Conservation (phyloP, 1,140 invertebrate species). For the Drosophila willistoni region DNA sequence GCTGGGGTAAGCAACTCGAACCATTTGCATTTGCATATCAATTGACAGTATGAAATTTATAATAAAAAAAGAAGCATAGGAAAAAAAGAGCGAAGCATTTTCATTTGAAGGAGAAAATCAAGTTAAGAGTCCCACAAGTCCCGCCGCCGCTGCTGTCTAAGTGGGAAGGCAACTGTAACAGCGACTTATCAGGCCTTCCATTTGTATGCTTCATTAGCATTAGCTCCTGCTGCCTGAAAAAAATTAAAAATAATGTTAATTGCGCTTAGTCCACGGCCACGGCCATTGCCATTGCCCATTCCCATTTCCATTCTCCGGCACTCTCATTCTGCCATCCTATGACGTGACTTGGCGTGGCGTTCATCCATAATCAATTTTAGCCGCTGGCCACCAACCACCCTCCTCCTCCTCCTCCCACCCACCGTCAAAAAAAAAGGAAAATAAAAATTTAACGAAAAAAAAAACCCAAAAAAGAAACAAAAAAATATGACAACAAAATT, state of each 20-base stretch:
- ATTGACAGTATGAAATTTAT: conserved; percentile 51
- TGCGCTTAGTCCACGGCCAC: conserved; percentile 49
- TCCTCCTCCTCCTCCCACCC: not conserved
- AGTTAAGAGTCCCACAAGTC: conserved; percentile 64
- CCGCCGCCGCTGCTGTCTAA: conserved; percentile 28
- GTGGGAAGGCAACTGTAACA: not conserved
- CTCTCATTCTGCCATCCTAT: not conserved
- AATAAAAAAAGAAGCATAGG: conserved; percentile 69
- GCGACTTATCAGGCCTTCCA: conserved; percentile 40
- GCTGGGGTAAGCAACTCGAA: not conserved
- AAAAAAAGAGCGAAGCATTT: conserved; percentile 21
- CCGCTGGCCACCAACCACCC: conserved; percentile 55
- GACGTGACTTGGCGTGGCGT: conserved; percentile 31
- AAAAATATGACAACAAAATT: conserved; percentile 81
- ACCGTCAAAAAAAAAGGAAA: conserved; percentile 22
- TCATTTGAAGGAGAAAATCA: conserved; percentile 69
- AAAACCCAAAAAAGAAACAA: conserved; percentile 22
- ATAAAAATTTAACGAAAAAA: not conserved
- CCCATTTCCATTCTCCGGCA: too few species aligned
- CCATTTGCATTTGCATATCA: conserved; percentile 18
- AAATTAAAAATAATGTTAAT: conserved; percentile 82
- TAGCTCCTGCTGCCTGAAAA: conserved; percentile 25
- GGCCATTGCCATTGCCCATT: not conserved
- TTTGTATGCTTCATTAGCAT: conserved; percentile 79
- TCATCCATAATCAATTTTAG: conserved; percentile 80